These are phyloP conservation scores for Carduelis carduelis DNA, from an alignment of 2,797 vertebrate species.

Conservation along the genomic window DNA sequence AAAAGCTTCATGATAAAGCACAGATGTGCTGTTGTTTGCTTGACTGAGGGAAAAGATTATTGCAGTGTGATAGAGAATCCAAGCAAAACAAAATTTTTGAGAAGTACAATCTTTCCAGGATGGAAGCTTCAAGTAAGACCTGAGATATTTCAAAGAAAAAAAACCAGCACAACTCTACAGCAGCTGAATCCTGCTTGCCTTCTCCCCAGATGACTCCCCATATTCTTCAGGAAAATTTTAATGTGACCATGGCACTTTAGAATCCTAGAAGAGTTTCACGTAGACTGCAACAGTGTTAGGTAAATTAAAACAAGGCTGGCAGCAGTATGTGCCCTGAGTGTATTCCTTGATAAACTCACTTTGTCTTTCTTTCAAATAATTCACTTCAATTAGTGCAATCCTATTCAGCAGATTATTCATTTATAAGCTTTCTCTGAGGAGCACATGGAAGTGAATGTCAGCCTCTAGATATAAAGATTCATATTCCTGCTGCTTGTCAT, in stretches of 20 bases:
- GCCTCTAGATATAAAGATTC: background rate
- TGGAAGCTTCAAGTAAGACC: background rate
- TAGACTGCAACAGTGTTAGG: background rate
- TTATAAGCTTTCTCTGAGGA: background rate
- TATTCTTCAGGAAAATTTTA: background rate
- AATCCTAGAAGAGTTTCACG: background rate
- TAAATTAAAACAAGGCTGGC: background rate
- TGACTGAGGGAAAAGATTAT: background rate
- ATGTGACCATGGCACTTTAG: background rate
- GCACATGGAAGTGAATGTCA: background rate
- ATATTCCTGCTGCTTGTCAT: background rate
- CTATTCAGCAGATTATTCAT: background rate
- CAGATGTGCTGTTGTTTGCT: background rate
- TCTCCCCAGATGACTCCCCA: background rate
- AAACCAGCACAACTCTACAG: background rate
- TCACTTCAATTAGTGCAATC: background rate
- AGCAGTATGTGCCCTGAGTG: background rate
- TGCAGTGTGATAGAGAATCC: background rate
- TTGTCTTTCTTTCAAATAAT: background rate
- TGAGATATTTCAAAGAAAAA: background rate
- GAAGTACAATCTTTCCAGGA: background rate
- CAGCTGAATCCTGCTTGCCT: background rate
- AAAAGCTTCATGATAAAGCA: background rate
- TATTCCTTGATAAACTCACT: background rate
- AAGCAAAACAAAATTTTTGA: background rate